Evolutionary conservation across 2,888 invertebrate species (phyloP).

Genomic region (Trichogramma evanescens): DNA sequence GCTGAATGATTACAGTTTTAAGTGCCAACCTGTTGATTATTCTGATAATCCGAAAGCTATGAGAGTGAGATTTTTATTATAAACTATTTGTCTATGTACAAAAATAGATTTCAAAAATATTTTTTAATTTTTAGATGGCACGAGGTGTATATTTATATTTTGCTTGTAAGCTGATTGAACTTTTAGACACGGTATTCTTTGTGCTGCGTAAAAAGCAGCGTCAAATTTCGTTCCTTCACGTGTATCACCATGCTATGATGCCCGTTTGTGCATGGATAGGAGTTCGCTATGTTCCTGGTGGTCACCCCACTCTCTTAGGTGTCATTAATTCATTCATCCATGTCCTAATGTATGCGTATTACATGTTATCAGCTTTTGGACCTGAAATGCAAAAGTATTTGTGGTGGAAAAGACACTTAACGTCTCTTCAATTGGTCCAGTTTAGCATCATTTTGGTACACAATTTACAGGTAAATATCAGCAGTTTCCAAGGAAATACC

Average conservation of each 20-base stretch:
- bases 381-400: constrained; percentile 81
- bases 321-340: constrained; percentile 85
- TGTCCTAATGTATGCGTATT: constrained; percentile 87
- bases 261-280: constrained; percentile 76
- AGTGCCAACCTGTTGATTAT: constrained; percentile 68
- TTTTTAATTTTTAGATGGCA: constrained; percentile 40
- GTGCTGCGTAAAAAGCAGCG: constrained; percentile 82
- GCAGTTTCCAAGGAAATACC: too few species aligned
- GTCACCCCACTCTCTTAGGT: constrained; percentile 80
- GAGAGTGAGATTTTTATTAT: constrained; percentile 52
- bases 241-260: constrained; percentile 81
- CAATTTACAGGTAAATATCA: constrained; percentile 48
- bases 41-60: constrained; percentile 54
- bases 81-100: not conserved
- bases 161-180: constrained; percentile 69
- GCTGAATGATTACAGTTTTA: constrained; percentile 58
- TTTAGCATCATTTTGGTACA: constrained; percentile 71
- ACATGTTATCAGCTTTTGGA: constrained; percentile 80
- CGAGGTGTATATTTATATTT: constrained; percentile 57
- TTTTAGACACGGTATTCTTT: constrained; percentile 80
- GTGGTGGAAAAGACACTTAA: constrained; percentile 94
- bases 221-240: constrained; percentile 81
- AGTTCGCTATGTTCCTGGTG: constrained; percentile 72
- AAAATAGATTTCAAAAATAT: not conserved
- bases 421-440: constrained; percentile 79